Percentiles rank a stretch among this genome's conserved stretches.
Conservation (phyloP, 2,888 invertebrate genomes). For the Nemurella pictetii region DNA sequence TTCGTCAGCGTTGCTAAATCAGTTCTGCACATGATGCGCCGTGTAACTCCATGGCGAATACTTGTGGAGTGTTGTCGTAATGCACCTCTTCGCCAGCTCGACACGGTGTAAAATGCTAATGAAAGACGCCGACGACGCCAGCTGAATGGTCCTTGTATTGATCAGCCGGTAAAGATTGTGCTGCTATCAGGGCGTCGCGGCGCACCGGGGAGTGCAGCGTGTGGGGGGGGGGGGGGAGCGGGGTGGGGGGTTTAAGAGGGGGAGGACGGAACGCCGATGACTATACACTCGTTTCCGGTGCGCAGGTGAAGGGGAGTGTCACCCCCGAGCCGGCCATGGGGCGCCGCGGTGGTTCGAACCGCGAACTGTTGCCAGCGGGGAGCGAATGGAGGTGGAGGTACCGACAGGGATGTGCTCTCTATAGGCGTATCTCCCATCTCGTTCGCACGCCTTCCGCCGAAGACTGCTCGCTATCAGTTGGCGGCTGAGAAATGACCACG, state of each 20-base stretch:
- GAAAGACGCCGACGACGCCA: not conserved
- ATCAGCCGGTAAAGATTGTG: constrained; percentile 7
- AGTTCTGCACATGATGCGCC: not conserved
- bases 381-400: not conserved
- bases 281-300: constrained; percentile 5
- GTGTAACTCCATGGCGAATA: not conserved
- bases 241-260: no score
- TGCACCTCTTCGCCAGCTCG: not conserved
- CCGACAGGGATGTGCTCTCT: not conserved
- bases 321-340: not conserved
- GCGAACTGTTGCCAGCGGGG: not conserved
- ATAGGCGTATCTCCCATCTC: not conserved
- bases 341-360: not conserved
- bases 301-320: not conserved
- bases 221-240: constrained; percentile 18
- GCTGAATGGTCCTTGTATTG: constrained; percentile 11
- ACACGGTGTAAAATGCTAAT: not conserved
- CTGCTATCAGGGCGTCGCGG: not conserved
- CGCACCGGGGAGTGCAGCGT: not conserved
- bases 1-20: not conserved
- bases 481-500: not conserved
- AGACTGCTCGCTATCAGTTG: not conserved
- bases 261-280: constrained; percentile 16
- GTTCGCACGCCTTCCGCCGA: not conserved
- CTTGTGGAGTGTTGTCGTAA: not conserved